Percentiles rank a stretch among this genome's conserved stretches.
Conservation (phyloP, 2,113 vertebrate species). For the Lophotis ruficrista region DNA sequence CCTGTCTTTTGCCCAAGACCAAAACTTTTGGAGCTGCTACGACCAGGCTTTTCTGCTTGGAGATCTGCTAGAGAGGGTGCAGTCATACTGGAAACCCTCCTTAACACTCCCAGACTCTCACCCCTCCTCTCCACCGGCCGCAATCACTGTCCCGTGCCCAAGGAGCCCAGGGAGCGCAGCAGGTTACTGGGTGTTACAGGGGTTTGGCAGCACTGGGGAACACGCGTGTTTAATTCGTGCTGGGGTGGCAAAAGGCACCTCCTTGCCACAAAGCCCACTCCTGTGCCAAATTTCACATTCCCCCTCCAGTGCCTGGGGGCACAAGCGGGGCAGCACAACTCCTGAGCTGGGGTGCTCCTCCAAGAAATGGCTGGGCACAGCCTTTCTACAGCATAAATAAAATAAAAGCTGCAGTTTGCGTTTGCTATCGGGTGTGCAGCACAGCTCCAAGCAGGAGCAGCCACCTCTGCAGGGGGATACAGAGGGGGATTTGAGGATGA, state of each 20-base stretch:
- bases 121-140: fast-evolving
- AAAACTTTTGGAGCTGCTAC: background rate
- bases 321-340: background rate
- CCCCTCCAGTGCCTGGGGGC: background rate
- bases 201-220: background rate
- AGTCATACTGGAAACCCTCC: background rate
- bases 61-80: background rate
- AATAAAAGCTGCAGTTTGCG: background rate
- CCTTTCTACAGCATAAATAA: background rate
- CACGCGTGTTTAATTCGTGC: fast-evolving
- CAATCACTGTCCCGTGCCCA: fast-evolving
- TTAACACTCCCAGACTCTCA: background rate
- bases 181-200: background rate
- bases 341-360: background rate
- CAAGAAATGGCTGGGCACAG: background rate
- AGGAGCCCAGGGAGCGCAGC: background rate
- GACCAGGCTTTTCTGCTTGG: background rate
- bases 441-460: background rate
- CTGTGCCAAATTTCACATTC: background rate
- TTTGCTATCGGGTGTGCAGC: background rate
- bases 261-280: background rate
- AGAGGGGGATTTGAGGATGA: background rate
- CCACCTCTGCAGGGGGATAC: background rate
- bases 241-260: background rate
- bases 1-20: background rate